Evolutionary conservation across 2,888 invertebrate genomes (phyloP), one percentile per base, ranked within the genome.

Genomic region (Odontomyia ornata): DNA sequence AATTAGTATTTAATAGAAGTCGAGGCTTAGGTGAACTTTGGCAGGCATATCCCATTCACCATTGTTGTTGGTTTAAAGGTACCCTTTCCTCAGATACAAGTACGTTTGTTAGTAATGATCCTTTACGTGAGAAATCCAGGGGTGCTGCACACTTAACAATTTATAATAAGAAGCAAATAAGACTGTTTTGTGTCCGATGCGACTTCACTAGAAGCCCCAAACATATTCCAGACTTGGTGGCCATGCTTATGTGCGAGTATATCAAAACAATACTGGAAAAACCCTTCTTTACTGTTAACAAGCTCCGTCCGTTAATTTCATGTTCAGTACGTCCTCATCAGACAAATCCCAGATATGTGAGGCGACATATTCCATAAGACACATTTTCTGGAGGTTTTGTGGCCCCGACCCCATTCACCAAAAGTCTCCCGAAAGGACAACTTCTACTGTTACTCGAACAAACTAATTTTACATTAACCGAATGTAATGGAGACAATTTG

Each of bases 1-100:
- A 78, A 78, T 78, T 78, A 78, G 78, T 76, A 78, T 78, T 78
- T 78, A 78, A 78, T 78, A 76, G 75, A 64, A 71, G 60, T 75
- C 57, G 78, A 76, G 73, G 64, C 76, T 72, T 73, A 64, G 62
- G 23, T 47, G 27, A 71, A 77, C 72, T 75, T 75, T 75, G 46
- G 46, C 25, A 75, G 46, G 46, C 25, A 75, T 47, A 64, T 60
- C 30, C 71, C 21, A 47, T 5, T 23, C 23, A 21, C 60, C 5
- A n/a, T 43, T 25, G 25, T 23, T 60, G 52, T 18, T 18, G 21
- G 15, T 23, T 60, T 13, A 7, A 56, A 4, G 0, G 25, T 13
- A 13, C 21, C 60, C 60, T 25, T 60, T 13, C 18, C 23, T 60
- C 7, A 7, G n/a, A 52, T 15, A 52, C 18, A 15, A 13, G 52